Evolutionary conservation across 2,888 invertebrate species (phyloP).

Genomic region (Rotaria macrura): DNA sequence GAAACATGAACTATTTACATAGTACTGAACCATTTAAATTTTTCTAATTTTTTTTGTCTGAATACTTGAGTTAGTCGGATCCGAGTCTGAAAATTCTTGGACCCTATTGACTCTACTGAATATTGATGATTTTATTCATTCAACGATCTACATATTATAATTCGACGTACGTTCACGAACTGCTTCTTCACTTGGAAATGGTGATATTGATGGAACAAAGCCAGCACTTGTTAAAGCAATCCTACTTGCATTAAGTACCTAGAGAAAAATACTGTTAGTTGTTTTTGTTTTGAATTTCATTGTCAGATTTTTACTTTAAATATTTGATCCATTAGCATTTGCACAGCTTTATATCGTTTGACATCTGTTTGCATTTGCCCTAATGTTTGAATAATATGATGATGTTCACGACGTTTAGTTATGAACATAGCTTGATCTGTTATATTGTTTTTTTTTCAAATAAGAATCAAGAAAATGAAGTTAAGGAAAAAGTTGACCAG

Average conservation of each 20-base stretch:
- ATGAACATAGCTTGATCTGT: neutral
- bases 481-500: neutral
- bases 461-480: neutral
- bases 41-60: no score
- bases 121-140: no score
- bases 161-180: neutral
- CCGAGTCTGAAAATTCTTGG: no score
- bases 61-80: no score
- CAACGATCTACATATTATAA: no score
- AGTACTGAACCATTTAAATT: no score
- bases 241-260: neutral
- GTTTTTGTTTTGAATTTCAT: neutral
- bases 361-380: neutral
- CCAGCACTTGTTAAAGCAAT: neutral
- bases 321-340: neutral
- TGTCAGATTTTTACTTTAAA: neutral
- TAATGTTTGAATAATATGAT: neutral
- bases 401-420: conserved; percentile 10
- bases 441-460: neutral
- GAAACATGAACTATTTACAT: no score
- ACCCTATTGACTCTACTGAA: no score
- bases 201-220: neutral
- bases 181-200: neutral
- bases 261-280: neutral
- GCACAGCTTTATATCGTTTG: conserved; percentile 9